A percentile compares a stretch with the other conserved stretches of the same genome.
phyloP scores from a whole-genome alignment of 2,113 vertebrate genomes.

The Cochlearius cochlearius region DNA sequence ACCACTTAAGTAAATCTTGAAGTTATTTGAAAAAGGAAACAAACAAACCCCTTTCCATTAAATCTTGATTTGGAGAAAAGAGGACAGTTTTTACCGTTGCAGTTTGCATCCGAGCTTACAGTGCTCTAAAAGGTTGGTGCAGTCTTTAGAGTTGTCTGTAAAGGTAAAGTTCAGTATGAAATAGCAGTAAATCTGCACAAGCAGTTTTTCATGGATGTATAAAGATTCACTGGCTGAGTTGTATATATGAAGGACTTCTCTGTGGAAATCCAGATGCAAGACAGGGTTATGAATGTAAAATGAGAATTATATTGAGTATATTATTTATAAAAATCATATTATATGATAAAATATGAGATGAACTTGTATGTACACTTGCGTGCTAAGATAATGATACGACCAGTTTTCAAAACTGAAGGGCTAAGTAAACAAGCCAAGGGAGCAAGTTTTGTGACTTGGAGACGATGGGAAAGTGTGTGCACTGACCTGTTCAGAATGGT shows the following conservation, averaged over 20 bases:
- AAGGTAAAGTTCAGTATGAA: neutral
- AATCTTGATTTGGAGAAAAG: neutral
- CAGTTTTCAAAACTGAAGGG: neutral
- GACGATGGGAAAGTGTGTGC: neutral
- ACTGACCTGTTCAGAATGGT: constrained; percentile 13
- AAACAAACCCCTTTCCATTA: neutral
- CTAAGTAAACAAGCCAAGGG: neutral
- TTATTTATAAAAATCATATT: neutral
- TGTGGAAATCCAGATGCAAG: neutral
- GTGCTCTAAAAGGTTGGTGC: neutral
- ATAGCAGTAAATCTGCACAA: neutral
- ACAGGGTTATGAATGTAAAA: neutral
- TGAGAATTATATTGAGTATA: neutral
- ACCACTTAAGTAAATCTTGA: neutral
- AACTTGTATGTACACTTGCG: neutral
- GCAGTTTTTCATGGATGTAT: neutral
- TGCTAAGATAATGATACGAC: neutral
- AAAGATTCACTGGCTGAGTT: neutral
- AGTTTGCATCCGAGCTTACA: neutral
- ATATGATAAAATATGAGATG: neutral
- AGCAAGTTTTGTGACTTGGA: neutral
- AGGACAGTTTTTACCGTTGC: neutral
- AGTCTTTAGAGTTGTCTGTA: neutral
- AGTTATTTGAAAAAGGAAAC: neutral
- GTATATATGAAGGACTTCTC: neutral